Evolutionary conservation across 2,888 invertebrate genomes (phyloP).

Genomic region (Galeopsomyia nigrocyanea): DNA sequence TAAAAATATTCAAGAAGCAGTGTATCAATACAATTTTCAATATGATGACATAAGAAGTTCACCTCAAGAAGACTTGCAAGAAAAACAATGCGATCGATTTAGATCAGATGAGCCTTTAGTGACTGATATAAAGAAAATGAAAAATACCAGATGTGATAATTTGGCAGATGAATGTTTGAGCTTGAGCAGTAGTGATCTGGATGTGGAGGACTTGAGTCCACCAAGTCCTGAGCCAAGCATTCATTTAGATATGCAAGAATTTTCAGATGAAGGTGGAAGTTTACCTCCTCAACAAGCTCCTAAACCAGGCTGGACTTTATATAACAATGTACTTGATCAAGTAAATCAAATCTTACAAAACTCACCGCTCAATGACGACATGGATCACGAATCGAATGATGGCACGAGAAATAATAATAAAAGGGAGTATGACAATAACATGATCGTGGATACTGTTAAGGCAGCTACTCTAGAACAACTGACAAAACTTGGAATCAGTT

Average conservation of each 20-base stretch:
- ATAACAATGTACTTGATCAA: constrained; percentile 78
- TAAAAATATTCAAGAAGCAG: constrained; percentile 10
- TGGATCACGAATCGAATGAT: constrained; percentile 22
- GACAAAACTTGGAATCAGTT: constrained; percentile 63
- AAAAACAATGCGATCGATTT: constrained; percentile 28
- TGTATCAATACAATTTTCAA: constrained; percentile 26
- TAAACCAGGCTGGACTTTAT: constrained; percentile 79
- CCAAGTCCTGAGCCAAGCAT: constrained; percentile 71
- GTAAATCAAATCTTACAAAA: constrained; percentile 72
- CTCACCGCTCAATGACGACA: constrained; percentile 58
- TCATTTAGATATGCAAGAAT: constrained; percentile 71
- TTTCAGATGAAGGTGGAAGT: constrained; percentile 66
- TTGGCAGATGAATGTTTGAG: constrained; percentile 45
- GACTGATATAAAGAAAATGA: constrained; percentile 37
- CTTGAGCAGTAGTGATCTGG: constrained; percentile 54
- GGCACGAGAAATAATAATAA: constrained; percentile 28
- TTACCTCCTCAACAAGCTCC: constrained; percentile 71
- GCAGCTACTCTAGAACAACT: constrained; percentile 64
- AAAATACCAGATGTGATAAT: constrained; percentile 36
- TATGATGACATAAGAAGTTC: constrained; percentile 24
- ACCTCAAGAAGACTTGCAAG: constrained; percentile 9
- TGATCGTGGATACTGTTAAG: constrained; percentile 59
- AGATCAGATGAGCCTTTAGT: constrained; percentile 32
- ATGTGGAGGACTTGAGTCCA: constrained; percentile 60
- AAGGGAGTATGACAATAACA: constrained; percentile 50